These are phyloP conservation scores for Ecdyonurus torrentis DNA, from an alignment of 2,888 invertebrate genomes.

Conservation along the genomic window DNA sequence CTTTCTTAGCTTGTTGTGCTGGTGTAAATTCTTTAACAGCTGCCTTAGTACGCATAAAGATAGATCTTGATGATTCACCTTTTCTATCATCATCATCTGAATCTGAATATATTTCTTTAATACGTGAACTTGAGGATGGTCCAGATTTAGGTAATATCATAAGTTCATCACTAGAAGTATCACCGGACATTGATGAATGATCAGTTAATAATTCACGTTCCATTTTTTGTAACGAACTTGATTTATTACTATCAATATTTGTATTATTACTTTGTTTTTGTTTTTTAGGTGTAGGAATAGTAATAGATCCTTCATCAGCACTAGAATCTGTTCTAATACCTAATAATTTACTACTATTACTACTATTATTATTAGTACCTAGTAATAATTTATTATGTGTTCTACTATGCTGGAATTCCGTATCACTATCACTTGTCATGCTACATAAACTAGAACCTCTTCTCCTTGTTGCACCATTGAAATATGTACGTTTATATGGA, in stretches of 20 bases:
- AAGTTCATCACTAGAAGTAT: slow-evolving; percentile 60
- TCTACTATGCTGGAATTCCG: slow-evolving; percentile 18
- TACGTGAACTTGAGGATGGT: slow-evolving; percentile 30
- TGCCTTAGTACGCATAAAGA: slow-evolving; percentile 55
- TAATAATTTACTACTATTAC: not conserved
- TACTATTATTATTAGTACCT: no score
- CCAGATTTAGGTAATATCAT: slow-evolving; percentile 39
- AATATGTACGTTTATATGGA: slow-evolving; percentile 58
- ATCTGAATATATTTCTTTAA: slow-evolving; percentile 70
- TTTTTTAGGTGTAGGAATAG: not conserved
- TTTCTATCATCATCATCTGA: slow-evolving; percentile 32
- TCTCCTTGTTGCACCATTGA: slow-evolving; percentile 51
- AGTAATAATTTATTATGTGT: not conserved
- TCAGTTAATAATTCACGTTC: not conserved
- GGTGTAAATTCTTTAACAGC: slow-evolving; percentile 69
- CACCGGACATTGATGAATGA: slow-evolving; percentile 31
- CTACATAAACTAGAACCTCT: slow-evolving; percentile 42
- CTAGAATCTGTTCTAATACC: not conserved
- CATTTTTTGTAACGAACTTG: not conserved
- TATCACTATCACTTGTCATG: slow-evolving; percentile 33
- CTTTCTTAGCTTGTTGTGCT: slow-evolving; percentile 11
- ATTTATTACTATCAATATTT: not conserved
- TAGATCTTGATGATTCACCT: slow-evolving; percentile 8
- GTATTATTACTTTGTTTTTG: not conserved
- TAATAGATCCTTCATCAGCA: not conserved